Percentiles rank a stretch among this genome's conserved stretches.
Conservation (phyloP, 1,140 invertebrate species). For the Diplogasteroides magnus region DNA sequence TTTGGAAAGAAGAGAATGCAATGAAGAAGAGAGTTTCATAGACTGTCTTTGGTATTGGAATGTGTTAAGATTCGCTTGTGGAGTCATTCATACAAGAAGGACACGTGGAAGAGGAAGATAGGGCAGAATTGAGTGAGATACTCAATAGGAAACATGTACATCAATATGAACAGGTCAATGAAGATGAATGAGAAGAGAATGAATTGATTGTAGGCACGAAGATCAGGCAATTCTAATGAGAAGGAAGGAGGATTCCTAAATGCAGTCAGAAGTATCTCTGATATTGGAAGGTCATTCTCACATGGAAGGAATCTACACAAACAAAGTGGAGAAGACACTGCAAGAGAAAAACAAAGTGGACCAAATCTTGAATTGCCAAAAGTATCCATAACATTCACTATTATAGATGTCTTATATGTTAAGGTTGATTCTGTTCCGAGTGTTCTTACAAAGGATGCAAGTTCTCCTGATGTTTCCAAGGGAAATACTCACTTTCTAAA, state of each 20-base stretch:
- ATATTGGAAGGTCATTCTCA: slow-evolving; percentile 90
- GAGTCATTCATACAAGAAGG: slow-evolving; percentile 82
- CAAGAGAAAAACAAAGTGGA: slow-evolving; percentile 11
- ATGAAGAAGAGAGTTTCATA: background rate
- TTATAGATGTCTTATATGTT: no score
- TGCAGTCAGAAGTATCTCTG: slow-evolving; percentile 87
- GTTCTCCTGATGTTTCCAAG: slow-evolving; percentile 60
- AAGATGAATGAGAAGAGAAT: no score
- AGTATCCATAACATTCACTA: slow-evolving; percentile 17
- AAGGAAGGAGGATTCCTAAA: slow-evolving; percentile 75
- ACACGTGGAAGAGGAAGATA: slow-evolving; percentile 68
- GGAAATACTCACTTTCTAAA: slow-evolving; percentile 87
- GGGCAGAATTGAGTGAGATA: slow-evolving; percentile 78
- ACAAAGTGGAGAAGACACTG: slow-evolving; percentile 21
- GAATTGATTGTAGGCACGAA: background rate
- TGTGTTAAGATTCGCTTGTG: slow-evolving; percentile 74
- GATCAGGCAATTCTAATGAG: slow-evolving; percentile 61
- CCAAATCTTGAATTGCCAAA: slow-evolving; percentile 50
- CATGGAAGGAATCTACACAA: slow-evolving; percentile 75
- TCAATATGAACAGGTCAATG: slow-evolving; percentile 72
- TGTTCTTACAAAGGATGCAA: slow-evolving; percentile 47
- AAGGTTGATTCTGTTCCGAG: slow-evolving; percentile 47
- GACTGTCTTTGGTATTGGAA: background rate
- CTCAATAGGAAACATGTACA: slow-evolving; percentile 84
- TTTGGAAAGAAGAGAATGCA: background rate